Evolutionary conservation across 2,888 invertebrate genomes (phyloP), one percentile per base, ranked within the genome.

Genomic region (Hyles lineata): DNA sequence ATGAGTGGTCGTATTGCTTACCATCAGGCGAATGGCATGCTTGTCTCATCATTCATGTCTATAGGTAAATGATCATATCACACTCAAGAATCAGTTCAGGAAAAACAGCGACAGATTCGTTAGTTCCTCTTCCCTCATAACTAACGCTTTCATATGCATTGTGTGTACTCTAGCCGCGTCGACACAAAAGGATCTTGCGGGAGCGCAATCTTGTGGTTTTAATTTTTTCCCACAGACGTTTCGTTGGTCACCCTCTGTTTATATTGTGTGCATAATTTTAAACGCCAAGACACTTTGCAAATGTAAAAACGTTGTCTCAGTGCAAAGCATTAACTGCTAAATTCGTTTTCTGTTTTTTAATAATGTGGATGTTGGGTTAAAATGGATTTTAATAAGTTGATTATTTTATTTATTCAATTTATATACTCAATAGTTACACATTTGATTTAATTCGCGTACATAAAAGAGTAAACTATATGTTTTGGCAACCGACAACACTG

Each of bases 141-240:
- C 58, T 70, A 70, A 35, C 59, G 21, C 35, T 70, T 59, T 75
- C 76, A 74, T 78, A 78, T 79, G 77, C 78, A 82, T 78, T 78
- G 77, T 81, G 78, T 79, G 74, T 76, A 70, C 73, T 71, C 70
- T 78, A 74, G 63, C 72, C 73, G 71, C 73, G 62, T 21, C 58
- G 70, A 74, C 78, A 80, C 77, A 82, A 81, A 84, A 76, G 79
- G 75, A 70, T 32, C 70, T 76, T 74, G 76, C 75, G 72, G 60
- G 71, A 76, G 77, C 78, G 77, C 77, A 72, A 77, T 72, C 75
- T 55, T 72, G 73, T 74, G 59, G 9, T 35, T 29, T 63, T 63
- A 63, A 63, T 63, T 63, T 63, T 63, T 62, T 19, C 32, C 62
- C 32, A 63, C 35, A n/a, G 7, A 63, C n/a, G 8, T 63, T 63